phyloP scores from a whole-genome alignment of 2,888 invertebrate genomes.

The Nebria brevicollis region DNA sequence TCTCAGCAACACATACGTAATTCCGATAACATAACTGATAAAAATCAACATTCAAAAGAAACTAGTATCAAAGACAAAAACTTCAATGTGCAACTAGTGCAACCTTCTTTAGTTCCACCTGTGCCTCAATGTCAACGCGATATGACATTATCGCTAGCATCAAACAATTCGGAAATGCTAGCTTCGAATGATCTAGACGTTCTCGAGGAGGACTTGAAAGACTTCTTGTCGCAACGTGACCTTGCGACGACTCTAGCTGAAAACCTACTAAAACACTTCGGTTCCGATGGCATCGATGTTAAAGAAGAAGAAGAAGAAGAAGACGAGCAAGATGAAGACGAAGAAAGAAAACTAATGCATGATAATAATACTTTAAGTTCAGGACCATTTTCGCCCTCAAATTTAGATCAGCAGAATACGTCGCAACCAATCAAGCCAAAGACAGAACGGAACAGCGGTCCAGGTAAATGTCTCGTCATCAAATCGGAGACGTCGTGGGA shows the following conservation, averaged over 20 bases:
- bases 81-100: slow-evolving; percentile 52
- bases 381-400: slow-evolving; percentile 68
- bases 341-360: slow-evolving; percentile 2
- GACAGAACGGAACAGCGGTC: slow-evolving; percentile 59
- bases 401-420: slow-evolving; percentile 51
- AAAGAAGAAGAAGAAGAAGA: slow-evolving; percentile 60
- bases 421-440: slow-evolving; percentile 58
- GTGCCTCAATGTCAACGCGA: slow-evolving; percentile 53
- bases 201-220: slow-evolving; percentile 78
- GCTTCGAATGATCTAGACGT: slow-evolving; percentile 65
- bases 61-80: slow-evolving; percentile 62
- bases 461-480: slow-evolving; percentile 50
- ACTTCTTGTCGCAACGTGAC: slow-evolving; percentile 78
- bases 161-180: slow-evolving; percentile 48
- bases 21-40: not conserved
- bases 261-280: slow-evolving; percentile 87
- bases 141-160: slow-evolving; percentile 54
- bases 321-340: slow-evolving; percentile 56
- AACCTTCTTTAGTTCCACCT: slow-evolving; percentile 54
- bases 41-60: slow-evolving; percentile 55
- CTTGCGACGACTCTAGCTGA: slow-evolving; percentile 84
- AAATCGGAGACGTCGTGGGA: slow-evolving; percentile 69
- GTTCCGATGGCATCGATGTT: slow-evolving; percentile 73
- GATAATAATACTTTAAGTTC: slow-evolving; percentile 61
- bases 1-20: not conserved